Conservation (phyloP, 2,797 vertebrate genomes). For the Myripristis murdjan region DNA sequence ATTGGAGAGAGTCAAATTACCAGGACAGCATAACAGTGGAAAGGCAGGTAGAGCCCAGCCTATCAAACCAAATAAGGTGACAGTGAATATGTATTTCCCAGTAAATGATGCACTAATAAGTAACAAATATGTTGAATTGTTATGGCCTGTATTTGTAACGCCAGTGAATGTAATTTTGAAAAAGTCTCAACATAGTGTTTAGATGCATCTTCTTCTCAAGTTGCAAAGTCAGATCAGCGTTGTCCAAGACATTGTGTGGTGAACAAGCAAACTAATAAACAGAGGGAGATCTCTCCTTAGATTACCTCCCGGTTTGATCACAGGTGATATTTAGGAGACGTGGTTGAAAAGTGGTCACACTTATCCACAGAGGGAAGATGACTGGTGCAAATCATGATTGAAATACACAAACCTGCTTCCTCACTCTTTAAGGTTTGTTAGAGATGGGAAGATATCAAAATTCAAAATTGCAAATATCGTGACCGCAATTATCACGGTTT, state of each 20-base stretch:
- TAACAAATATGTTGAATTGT: constrained; percentile 14
- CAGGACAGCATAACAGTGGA: constrained; percentile 1
- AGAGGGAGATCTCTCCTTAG: neutral
- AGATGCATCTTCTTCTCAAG: constrained; percentile 7
- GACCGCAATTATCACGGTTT: no score
- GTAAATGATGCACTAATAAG: constrained; percentile 7
- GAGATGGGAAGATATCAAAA: no score
- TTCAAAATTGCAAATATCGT: no score
- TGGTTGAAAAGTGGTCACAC: neutral
- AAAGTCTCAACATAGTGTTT: neutral
- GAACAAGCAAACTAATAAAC: neutral
- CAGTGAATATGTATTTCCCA: neutral
- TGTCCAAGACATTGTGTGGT: neutral
- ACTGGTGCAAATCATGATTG: constrained; percentile 23
- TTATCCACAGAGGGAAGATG: neutral
- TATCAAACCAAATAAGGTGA: neutral
- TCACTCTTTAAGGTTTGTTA: neutral
- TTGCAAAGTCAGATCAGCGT: neutral
- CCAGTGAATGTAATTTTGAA: neutral
- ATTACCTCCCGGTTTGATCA: neutral
- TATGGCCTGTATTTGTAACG: constrained; percentile 23
- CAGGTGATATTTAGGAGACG: neutral
- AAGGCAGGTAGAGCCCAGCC: neutral
- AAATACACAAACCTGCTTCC: constrained; percentile 1
- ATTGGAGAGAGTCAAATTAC: constrained; percentile 29